Conservation (phyloP, 2,797 vertebrate species). For the Falco novaeseelandiae region DNA sequence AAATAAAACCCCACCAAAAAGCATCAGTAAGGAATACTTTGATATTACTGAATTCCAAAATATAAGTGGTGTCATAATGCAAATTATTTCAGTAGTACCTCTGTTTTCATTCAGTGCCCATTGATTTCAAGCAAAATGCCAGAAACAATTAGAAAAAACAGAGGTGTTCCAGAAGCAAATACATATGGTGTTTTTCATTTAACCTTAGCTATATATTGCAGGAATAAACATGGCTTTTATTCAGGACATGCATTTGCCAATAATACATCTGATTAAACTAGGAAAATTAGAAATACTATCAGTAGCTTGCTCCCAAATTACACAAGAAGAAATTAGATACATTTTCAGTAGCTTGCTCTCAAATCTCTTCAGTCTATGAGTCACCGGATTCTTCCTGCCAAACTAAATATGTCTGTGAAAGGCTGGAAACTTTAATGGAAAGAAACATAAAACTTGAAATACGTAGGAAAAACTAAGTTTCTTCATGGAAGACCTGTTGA, state of each 20-base stretch:
- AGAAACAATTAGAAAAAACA: constrained; percentile 55
- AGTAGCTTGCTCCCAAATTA: constrained; percentile 79
- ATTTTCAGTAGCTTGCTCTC: constrained; percentile 85
- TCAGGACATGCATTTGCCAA: constrained; percentile 68
- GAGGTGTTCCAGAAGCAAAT: constrained; percentile 46
- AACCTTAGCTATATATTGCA: constrained; percentile 58
- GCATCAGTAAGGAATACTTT: neutral
- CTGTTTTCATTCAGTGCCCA: constrained; percentile 53
- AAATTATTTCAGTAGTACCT: constrained; percentile 59
- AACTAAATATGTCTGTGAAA: constrained; percentile 84
- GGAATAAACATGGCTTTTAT: constrained; percentile 66
- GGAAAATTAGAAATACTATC: constrained; percentile 78
- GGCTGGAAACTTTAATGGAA: constrained; percentile 83
- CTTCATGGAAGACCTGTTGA: constrained; percentile 78
- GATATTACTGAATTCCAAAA: neutral
- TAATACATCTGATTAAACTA: constrained; percentile 72
- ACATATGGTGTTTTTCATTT: constrained; percentile 43
- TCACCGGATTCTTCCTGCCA: constrained; percentile 81
- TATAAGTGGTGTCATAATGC: constrained; percentile 19
- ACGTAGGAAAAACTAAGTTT: constrained; percentile 77
- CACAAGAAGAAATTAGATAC: constrained; percentile 82
- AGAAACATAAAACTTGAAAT: constrained; percentile 83
- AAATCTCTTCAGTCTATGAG: constrained; percentile 82
- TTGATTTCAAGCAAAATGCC: constrained; percentile 46
- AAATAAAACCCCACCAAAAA: neutral